A percentile compares a stretch with the other conserved stretches of the same genome.
These are phyloP conservation scores for Drosophila paucipuncta DNA, from an alignment of 2,888 invertebrate genomes.

Conservation along the genomic window DNA sequence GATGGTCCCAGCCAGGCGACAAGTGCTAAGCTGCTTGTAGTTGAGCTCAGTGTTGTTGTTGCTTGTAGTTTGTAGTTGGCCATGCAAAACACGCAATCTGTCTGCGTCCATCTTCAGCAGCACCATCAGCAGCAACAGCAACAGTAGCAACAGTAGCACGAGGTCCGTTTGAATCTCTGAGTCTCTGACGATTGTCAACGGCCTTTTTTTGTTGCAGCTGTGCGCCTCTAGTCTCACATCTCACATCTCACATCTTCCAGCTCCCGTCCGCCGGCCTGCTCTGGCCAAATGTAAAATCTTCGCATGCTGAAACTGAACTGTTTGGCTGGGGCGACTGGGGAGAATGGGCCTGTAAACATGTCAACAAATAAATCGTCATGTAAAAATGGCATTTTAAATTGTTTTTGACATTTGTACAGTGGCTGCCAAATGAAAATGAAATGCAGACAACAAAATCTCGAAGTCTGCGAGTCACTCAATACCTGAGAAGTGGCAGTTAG, in stretches of 20 bases:
- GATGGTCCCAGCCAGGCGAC: conserved; percentile 51
- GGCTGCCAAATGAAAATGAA: conserved; percentile 78
- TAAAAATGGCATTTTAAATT: conserved; percentile 83
- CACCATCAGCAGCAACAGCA: conserved; percentile 7
- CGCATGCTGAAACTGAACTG: conserved; percentile 9
- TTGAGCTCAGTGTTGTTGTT: conserved; percentile 31
- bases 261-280: background rate
- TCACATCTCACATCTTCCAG: background rate
- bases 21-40: conserved; percentile 51
- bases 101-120: conserved; percentile 67
- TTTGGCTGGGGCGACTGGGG: conserved; percentile 21
- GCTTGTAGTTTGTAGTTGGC: conserved; percentile 45
- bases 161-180: conserved; percentile 39
- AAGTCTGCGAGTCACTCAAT: conserved; percentile 54
- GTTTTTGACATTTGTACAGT: conserved; percentile 81
- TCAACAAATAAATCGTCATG: conserved; percentile 83
- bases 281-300: conserved; percentile 56
- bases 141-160: conserved; percentile 7
- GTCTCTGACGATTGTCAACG: conserved; percentile 51
- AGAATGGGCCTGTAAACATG: conserved; percentile 66
- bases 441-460: conserved; percentile 66
- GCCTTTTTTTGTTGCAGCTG: conserved; percentile 39
- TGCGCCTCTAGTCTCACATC: conserved; percentile 16
- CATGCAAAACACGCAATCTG: conserved; percentile 74
- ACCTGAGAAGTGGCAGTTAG: conserved; percentile 38